Evolutionary conservation across 1,140 invertebrate species (phyloP).

Genomic region (Euwallacea fornicatus): DNA sequence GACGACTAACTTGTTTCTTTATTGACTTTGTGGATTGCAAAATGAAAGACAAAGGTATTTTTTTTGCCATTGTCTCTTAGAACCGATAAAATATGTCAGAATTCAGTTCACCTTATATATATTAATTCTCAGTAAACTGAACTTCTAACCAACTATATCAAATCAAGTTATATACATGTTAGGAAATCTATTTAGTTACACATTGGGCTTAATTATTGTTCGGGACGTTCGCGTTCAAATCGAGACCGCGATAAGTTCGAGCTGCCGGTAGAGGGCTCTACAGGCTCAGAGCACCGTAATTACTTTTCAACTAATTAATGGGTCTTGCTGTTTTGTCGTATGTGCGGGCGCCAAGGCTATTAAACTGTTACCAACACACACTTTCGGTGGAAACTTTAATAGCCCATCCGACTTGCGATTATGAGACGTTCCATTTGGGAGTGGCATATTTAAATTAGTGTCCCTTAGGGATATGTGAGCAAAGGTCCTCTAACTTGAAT

Average conservation of each 20-base stretch:
- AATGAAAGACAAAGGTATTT: too few species aligned
- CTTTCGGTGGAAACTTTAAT: conserved; percentile 27
- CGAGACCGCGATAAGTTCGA: conserved; percentile 23
- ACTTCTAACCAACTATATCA: conserved; percentile 16
- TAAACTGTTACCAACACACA: conserved; percentile 36
- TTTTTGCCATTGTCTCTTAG: too few species aligned
- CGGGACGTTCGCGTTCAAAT: conserved; percentile 22
- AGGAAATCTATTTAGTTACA: conserved; percentile 19
- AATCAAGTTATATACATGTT: conserved; percentile 22
- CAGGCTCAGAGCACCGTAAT: conserved; percentile 16
- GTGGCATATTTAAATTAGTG: conserved; percentile 23
- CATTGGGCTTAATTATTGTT: conserved; percentile 30
- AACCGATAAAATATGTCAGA: too few species aligned
- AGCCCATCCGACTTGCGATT: conserved; percentile 19
- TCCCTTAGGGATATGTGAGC: neutral
- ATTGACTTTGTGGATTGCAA: too few species aligned
- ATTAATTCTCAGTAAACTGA: neutral
- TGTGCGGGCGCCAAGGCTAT: conserved; percentile 31
- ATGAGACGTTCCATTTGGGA: conserved; percentile 27
- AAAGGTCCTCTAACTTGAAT: too few species aligned
- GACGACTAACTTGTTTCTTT: too few species aligned
- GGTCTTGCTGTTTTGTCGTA: conserved; percentile 31
- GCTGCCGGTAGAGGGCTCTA: neutral
- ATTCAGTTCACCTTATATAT: too few species aligned
- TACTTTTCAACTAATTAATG: conserved; percentile 33